Evolutionary conservation across 2,113 vertebrate genomes (phyloP).

Genomic region (Platichthys stellatus): DNA sequence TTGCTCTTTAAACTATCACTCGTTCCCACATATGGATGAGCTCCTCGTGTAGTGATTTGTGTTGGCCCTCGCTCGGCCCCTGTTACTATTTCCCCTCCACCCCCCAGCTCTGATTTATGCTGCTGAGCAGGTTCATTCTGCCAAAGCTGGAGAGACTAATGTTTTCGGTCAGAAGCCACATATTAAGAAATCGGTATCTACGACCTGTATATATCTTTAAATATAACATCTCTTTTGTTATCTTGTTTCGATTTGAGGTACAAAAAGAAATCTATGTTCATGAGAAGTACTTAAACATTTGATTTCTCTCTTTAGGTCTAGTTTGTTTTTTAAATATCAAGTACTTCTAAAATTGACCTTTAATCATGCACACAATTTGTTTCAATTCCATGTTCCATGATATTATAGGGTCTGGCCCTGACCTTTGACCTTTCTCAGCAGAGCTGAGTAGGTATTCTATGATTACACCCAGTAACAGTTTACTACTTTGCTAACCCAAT

Average conservation of each 20-base stretch:
- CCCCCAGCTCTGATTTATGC: conserved; percentile 26
- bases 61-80: not conserved
- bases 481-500: conserved; percentile 8
- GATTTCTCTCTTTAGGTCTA: not conserved
- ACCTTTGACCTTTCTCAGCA: conserved; percentile 16
- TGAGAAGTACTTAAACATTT: not conserved
- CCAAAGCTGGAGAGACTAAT: conserved; percentile 9
- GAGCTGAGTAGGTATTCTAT: conserved; percentile 20
- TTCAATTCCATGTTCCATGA: not conserved
- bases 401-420: not conserved
- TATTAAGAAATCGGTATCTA: not conserved
- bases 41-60: not conserved
- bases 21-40: not conserved
- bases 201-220: no score
- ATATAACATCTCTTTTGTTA: not conserved
- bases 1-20: conserved; percentile 6
- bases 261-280: not conserved
- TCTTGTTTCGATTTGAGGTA: not conserved
- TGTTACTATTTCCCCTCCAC: conserved; percentile 18
- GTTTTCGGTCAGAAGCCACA: not conserved
- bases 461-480: conserved; percentile 11
- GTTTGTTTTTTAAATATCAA: not conserved
- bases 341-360: not conserved
- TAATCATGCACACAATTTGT: not conserved
- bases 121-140: conserved; percentile 29